Percentiles rank a stretch among this genome's conserved stretches.
phyloP scores from a whole-genome alignment of 1,140 invertebrate species.

The Nymphalis io region DNA sequence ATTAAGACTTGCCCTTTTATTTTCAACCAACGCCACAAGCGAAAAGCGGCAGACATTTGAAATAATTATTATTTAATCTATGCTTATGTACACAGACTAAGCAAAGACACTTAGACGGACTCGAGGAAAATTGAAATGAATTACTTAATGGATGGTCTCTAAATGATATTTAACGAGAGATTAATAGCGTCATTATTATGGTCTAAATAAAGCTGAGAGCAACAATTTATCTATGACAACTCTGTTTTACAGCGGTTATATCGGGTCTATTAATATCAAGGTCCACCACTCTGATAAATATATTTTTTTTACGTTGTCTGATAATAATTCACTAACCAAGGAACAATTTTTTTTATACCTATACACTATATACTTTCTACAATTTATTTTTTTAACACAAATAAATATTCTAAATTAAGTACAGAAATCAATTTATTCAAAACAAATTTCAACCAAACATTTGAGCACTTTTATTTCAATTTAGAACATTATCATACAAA shows the following conservation, averaged over 20 bases:
- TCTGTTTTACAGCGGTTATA: slow-evolving; percentile 34
- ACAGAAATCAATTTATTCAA: neutral
- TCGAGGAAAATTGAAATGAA: slow-evolving; percentile 41
- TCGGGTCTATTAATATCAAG: slow-evolving; percentile 2
- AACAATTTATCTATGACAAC: slow-evolving; percentile 42
- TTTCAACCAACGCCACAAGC: neutral
- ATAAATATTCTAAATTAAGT: too few species aligned
- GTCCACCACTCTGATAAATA: neutral
- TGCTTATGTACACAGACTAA: slow-evolving; percentile 30
- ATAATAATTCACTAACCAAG: neutral
- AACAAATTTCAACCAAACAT: neutral
- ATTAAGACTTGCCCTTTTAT: slow-evolving; percentile 3
- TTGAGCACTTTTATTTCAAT: too few species aligned
- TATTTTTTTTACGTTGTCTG: neutral
- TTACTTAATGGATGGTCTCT: slow-evolving; percentile 39
- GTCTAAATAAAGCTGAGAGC: slow-evolving; percentile 42
- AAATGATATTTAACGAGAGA: slow-evolving; percentile 50
- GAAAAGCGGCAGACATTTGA: neutral
- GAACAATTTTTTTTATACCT: neutral
- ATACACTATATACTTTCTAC: too few species aligned
- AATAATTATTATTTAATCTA: slow-evolving; percentile 30
- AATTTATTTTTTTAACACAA: too few species aligned
- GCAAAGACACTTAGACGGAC: slow-evolving; percentile 32
- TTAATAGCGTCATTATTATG: slow-evolving; percentile 41
- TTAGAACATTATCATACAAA: too few species aligned